Evolutionary conservation across 2,113 vertebrate genomes (phyloP), one percentile per base, ranked within the genome.

Genomic region (Malurus cyaneus): DNA sequence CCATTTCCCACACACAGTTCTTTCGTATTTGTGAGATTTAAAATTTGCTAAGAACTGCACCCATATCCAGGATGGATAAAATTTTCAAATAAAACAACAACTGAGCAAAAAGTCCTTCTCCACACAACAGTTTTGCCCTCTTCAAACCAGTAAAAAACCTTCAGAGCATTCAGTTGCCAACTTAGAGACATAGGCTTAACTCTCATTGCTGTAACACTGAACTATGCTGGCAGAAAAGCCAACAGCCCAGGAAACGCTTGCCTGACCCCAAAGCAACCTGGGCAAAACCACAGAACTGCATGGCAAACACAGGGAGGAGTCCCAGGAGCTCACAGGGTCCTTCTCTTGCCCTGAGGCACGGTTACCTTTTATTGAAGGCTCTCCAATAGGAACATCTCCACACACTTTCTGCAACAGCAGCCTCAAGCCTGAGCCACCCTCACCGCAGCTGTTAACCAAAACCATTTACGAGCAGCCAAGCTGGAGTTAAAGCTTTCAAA

Each of bases 321-420:
- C 13, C n/a, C 1, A 0, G 31, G 44, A 71, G 9, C 6, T 1
- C 28, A 28, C 20, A 31, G 0, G 0, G 9, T 60, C 32, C 31
- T 80, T 57, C 8, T 26, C 29, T 56, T 36, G 16, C 20, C 34
- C 42, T 28, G 12, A 12, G 15, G 8, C 28, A 72, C 2, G 0
- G 5, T 36, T 41, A 65, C 31, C 41, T 84, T 61, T 62, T 62
- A 47, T 17, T 47, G 60, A 84, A 44, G 19, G 14, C 26, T 28
- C 46, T 61, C n/a, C 50, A 36, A 15, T 0, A 32, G 12, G 24
- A 91, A 47, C 19, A 72, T 14, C 44, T 79, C 64, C 31, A 81
- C 29, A 66, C 26, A 28, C n/a, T 28, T 46, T 20, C 32, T 78
- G 34, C 25, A 62, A 52, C 2, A 44, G 29, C 4, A 52, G 59